Evolutionary conservation across 2,888 invertebrate species (phyloP).

Genomic region (Poecilus cupreus): DNA sequence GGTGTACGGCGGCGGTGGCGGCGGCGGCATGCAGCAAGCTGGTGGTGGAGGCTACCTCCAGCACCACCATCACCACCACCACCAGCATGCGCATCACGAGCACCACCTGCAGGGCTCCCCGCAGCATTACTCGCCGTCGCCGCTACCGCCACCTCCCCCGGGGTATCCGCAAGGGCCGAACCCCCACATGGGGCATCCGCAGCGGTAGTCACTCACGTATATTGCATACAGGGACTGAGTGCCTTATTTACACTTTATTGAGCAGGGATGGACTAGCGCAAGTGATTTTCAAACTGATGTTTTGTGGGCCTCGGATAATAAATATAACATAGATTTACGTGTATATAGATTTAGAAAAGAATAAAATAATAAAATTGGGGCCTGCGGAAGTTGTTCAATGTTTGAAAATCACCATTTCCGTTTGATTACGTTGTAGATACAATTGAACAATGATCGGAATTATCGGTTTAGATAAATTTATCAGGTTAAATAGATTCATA

Average conservation of each 20-base stretch:
- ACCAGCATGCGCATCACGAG: conserved; percentile 84
- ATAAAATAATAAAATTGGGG: conserved; percentile 16
- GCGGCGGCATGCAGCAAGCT: conserved; percentile 73
- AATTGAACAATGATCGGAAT: no score
- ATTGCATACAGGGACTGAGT: background rate
- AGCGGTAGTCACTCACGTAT: conserved; percentile 79
- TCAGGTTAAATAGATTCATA: no score
- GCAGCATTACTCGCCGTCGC: conserved; percentile 79
- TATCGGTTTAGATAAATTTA: no score
- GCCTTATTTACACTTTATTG: background rate
- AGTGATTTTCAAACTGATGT: background rate
- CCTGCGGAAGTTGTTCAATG: background rate
- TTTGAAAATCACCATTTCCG: background rate
- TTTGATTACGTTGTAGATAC: no score
- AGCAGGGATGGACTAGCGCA: background rate
- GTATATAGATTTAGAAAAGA: conserved; percentile 3
- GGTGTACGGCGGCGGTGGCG: conserved; percentile 81
- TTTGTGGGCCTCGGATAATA: background rate
- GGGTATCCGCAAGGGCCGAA: conserved; percentile 84
- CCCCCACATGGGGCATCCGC: conserved; percentile 84
- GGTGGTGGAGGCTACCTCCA: conserved; percentile 79
- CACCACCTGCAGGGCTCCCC: conserved; percentile 74
- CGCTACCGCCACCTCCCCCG: conserved; percentile 81
- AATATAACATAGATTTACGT: conserved; percentile 24
- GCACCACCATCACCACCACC: conserved; percentile 78